These are phyloP conservation scores for Apoda limacodes DNA, from an alignment of 2,888 invertebrate species.

Conservation along the genomic window DNA sequence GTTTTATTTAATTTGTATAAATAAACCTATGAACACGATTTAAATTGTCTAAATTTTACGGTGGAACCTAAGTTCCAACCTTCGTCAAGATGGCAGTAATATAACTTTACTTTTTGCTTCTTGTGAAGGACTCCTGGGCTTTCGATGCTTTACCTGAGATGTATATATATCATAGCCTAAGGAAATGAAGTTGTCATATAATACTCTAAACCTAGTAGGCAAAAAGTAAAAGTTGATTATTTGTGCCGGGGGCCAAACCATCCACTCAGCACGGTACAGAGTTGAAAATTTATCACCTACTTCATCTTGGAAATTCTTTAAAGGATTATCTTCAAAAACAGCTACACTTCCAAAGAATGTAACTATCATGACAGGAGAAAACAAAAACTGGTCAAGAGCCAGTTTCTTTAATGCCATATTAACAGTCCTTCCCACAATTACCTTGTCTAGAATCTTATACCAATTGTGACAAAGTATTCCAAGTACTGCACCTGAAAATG, in stretches of 20 bases:
- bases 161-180: slow-evolving; percentile 91
- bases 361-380: slow-evolving; percentile 85
- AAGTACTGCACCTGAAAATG: slow-evolving; percentile 80
- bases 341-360: slow-evolving; percentile 86
- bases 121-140: no score
- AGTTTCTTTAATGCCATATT: slow-evolving; percentile 82
- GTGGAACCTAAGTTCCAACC: no score
- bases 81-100: no score
- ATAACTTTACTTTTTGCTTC: slow-evolving; percentile 2
- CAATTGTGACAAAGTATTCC: slow-evolving; percentile 90
- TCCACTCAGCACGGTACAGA: slow-evolving; percentile 90
- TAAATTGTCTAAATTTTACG: no score
- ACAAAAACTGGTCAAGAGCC: slow-evolving; percentile 84
- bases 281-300: slow-evolving; percentile 79
- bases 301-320: slow-evolving; percentile 75
- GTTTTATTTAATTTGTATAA: no score
- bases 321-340: slow-evolving; percentile 75
- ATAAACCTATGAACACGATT: slow-evolving; percentile 15
- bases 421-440: slow-evolving; percentile 78
- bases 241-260: slow-evolving; percentile 96
- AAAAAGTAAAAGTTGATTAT: slow-evolving; percentile 91
- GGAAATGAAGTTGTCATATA: slow-evolving; percentile 91
- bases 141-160: slow-evolving; percentile 81
- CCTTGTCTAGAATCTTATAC: slow-evolving; percentile 84
- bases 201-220: slow-evolving; percentile 85